Percentiles rank a stretch among this genome's conserved stretches.
These are phyloP conservation scores for Chlamydotis undulata DNA, from an alignment of 2,113 vertebrate species.

Conservation along the genomic window DNA sequence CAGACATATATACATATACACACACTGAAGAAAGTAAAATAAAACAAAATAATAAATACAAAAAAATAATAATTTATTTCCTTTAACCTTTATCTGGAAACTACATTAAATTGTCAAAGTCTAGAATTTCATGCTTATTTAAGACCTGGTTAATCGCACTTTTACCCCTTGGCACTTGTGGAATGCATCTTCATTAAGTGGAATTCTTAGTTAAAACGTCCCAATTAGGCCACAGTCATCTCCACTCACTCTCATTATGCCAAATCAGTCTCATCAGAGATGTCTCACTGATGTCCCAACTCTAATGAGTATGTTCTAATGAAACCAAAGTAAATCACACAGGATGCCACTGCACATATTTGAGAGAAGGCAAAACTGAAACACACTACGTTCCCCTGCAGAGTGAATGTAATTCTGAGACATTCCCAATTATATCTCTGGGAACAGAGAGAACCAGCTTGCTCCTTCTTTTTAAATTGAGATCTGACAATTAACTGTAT, in stretches of 20 bases:
- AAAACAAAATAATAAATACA: neutral
- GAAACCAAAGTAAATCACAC: neutral
- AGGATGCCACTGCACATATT: neutral
- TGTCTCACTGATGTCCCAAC: neutral
- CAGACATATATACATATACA: fast-evolving
- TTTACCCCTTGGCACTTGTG: neutral
- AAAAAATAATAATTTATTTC: neutral
- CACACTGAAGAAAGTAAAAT: neutral
- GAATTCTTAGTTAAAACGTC: neutral
- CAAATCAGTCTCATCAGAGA: slow-evolving; percentile 21
- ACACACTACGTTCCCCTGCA: fast-evolving
- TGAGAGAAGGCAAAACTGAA: neutral
- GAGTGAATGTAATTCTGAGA: neutral
- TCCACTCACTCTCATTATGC: neutral
- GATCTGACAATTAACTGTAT: neutral
- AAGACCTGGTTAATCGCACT: neutral
- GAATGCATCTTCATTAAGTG: neutral
- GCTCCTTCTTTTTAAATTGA: neutral
- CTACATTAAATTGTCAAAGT: neutral
- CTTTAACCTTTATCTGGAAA: neutral
- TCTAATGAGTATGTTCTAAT: neutral
- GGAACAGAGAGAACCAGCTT: neutral
- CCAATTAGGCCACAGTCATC: neutral
- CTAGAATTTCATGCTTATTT: neutral
- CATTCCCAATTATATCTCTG: neutral